Percentiles rank a stretch among this genome's conserved stretches.
These are phyloP conservation scores for Nansenia antarctica DNA, from an alignment of 2,113 vertebrate genomes.

Conservation along the genomic window DNA sequence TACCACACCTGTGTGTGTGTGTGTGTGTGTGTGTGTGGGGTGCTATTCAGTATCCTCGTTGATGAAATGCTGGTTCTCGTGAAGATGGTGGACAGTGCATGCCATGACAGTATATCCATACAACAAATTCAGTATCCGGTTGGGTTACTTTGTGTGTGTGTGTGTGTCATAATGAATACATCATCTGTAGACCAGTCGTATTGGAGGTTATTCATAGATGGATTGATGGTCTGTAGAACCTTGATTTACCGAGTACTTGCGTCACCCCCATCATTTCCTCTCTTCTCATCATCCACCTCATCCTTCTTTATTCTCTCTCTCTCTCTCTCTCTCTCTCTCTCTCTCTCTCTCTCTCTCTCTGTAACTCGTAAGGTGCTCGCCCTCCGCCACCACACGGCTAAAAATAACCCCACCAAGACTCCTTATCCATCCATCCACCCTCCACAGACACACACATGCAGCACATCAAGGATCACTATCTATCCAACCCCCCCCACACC, in stretches of 20 bases:
- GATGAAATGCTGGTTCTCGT: no score
- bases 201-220: not conserved
- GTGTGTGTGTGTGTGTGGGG: not conserved
- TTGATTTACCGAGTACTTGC: not conserved
- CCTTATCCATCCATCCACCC: not conserved
- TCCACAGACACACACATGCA: not conserved
- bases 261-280: not conserved
- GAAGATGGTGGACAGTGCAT: no score
- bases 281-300: conserved; percentile 12
- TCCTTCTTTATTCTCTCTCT: not conserved
- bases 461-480: no score
- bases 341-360: not conserved
- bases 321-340: conserved; percentile 6
- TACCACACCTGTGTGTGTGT: not conserved
- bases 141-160: not conserved
- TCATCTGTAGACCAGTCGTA: not conserved
- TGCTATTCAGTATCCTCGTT: no score
- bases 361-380: not conserved
- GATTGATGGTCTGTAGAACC: not conserved
- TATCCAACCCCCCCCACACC: no score
- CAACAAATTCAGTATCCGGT: not conserved
- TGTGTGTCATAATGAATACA: conserved; percentile 1
- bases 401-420: not conserved
- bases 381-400: not conserved
- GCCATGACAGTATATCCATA: no score